phyloP scores from a whole-genome alignment of 2,888 invertebrate genomes.

The Mimas tiliae region DNA sequence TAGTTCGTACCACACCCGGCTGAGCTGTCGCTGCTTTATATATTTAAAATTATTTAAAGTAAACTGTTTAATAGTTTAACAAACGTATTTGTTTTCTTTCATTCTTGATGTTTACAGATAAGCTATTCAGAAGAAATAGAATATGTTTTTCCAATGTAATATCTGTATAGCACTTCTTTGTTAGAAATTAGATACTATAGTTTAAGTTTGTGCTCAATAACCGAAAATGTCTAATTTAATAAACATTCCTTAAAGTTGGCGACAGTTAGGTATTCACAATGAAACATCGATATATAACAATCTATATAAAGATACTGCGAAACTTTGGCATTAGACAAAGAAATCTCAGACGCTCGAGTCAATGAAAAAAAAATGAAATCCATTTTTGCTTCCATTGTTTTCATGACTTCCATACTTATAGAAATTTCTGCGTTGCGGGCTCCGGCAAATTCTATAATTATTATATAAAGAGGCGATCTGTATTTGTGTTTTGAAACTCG shows the following conservation, averaged over 20 bases:
- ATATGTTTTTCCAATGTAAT: too few relatives aligned
- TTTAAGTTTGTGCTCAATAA: too few relatives aligned
- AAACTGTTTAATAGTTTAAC: too few relatives aligned
- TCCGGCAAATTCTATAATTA: neutral
- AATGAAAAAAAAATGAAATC: constrained; percentile 15
- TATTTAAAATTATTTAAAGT: too few relatives aligned
- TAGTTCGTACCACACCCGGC: too few relatives aligned
- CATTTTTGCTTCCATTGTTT: constrained; percentile 2
- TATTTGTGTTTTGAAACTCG: neutral
- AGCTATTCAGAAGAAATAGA: too few relatives aligned
- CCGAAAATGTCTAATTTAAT: neutral
- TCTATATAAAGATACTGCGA: neutral
- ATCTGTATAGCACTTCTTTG: too few relatives aligned
- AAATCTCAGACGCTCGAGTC: neutral
- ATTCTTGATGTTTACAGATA: too few relatives aligned
- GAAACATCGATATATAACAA: neutral
- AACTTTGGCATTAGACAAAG: constrained; percentile 18
- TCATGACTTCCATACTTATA: neutral
- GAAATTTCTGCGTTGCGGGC: constrained; percentile 1
- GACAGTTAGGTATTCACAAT: constrained; percentile 5
- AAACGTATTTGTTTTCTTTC: too few relatives aligned
- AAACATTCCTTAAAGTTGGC: neutral
- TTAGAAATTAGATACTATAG: neutral
- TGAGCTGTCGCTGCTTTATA: too few relatives aligned
- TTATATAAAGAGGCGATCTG: neutral